Evolutionary conservation across 2,797 vertebrate species (phyloP).

Genomic region (Strix occidentalis): DNA sequence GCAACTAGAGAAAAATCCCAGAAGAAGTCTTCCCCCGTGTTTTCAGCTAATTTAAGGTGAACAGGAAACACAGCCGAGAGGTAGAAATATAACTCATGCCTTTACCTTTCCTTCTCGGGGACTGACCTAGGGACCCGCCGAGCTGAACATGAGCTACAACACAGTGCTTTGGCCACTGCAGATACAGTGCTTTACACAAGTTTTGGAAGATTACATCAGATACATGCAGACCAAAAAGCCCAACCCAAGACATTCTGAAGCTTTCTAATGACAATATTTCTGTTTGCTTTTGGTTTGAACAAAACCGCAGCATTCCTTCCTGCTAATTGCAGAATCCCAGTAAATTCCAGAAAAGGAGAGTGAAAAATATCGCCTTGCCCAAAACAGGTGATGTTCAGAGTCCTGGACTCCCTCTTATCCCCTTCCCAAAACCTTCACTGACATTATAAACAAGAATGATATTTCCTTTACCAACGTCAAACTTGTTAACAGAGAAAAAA

Average conservation of each 20-base stretch:
- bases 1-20: not conserved
- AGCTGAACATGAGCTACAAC: not conserved
- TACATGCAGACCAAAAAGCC: not conserved
- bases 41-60: not conserved
- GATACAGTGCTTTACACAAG: rapidly evolving
- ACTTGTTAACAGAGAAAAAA: not conserved
- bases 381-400: not conserved
- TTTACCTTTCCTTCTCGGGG: not conserved
- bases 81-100: not conserved
- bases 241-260: not conserved
- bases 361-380: not conserved
- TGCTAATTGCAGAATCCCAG: not conserved
- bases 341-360: not conserved
- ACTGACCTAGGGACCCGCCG: not conserved
- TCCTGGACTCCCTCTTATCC: not conserved
- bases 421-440: not conserved
- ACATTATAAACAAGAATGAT: not conserved
- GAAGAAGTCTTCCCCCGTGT: not conserved
- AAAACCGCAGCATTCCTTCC: not conserved
- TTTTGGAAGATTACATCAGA: not conserved
- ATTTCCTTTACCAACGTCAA: not conserved
- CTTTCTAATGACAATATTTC: not conserved
- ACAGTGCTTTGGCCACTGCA: rapidly evolving
- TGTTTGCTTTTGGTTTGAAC: not conserved
- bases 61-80: not conserved